Evolutionary conservation across 1,140 invertebrate species (phyloP), one percentile per base, ranked within the genome.

Genomic region (Drosophila setifemur): DNA sequence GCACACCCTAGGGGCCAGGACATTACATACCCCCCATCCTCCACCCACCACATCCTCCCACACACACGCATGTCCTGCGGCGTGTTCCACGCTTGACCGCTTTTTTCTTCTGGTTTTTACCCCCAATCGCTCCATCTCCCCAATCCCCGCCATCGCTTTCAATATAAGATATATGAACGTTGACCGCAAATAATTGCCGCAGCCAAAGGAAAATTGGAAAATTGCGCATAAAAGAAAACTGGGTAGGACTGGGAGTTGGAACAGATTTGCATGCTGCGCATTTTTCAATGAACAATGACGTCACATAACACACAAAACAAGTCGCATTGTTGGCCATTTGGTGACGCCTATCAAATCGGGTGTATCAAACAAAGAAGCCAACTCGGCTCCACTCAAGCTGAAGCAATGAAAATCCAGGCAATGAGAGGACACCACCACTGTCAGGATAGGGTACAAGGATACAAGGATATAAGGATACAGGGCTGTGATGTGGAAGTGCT

Each of bases 251-350:
- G n/a, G 25, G n/a, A 1, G 18, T 8, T 23, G 14, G 31, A 31
- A 23, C 1, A 60, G 55, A 86, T 86, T 82, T 86, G 82, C 82
- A 87, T 82, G 73, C 60, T 83, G 57, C 63, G 82, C 81, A 85
- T 29, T 76, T 87, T 85, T 85, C 82, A 83, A 85, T 83, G 64
- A 83, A 85, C 79, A 83, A 83, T 83, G 78, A 83, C 74, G 74
- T 74, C 76, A 82, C 54, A 67, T 25, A 54, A 45, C 29, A 48
- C 44, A 54, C 28, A 31, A 18, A 33, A n/a, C 45, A n/a, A 28
- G n/a, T 26, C 26, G 25, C 40, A 47, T 61, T 63, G 42, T 35
- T 61, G 68, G 40, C 55, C 68, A 72, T 78, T 78, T 79, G 42
- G 50, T 31, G 48, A 14, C 35, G 50, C 79, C 85, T 79, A 85